Conservation (phyloP, 1,140 invertebrate genomes). For the Sarcophaga bullata region DNA sequence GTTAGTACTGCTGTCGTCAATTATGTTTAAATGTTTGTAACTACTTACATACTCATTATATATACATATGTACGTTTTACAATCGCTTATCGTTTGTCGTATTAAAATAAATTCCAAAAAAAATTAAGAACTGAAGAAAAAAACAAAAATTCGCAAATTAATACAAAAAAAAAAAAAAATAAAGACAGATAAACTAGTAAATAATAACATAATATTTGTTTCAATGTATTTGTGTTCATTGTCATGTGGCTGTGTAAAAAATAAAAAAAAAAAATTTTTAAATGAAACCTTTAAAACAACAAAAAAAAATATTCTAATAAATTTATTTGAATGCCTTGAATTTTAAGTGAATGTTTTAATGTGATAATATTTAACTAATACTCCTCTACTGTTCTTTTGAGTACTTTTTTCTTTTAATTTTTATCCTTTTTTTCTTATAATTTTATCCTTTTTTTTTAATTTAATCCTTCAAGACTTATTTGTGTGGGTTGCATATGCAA, state of each 20-base stretch:
- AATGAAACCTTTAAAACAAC: not conserved
- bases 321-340: not conserved
- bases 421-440: not conserved
- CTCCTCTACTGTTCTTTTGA: not conserved
- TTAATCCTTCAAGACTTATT: too few species aligned
- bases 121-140: not conserved
- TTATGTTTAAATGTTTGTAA: too few species aligned
- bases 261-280: not conserved
- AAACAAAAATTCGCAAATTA: too few species aligned
- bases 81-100: too few species aligned
- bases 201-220: not conserved
- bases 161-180: not conserved
- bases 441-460: too few species aligned
- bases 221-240: not conserved
- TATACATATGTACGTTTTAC: too few species aligned
- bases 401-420: not conserved
- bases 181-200: not conserved
- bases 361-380: not conserved
- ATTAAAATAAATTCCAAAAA: too few species aligned
- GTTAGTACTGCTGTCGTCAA: not conserved
- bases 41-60: too few species aligned
- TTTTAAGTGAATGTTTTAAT: slow-evolving; percentile 15
- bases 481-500: too few species aligned
- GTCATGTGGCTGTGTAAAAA: not conserved
- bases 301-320: not conserved